These are phyloP conservation scores for Tortricodes alternella DNA, from an alignment of 2,888 invertebrate species.

Conservation along the genomic window DNA sequence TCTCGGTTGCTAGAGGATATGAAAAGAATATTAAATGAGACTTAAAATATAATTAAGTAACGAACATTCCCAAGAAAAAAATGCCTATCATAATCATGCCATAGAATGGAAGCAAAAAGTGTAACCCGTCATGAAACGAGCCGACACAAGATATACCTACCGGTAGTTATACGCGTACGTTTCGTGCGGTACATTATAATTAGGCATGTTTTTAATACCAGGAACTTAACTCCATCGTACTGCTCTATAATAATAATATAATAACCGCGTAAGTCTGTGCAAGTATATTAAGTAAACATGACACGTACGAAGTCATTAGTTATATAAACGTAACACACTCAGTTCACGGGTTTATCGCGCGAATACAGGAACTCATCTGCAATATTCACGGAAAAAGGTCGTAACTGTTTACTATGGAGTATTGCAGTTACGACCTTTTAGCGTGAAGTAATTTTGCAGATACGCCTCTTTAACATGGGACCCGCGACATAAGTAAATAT, in stretches of 20 bases:
- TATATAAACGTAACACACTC: slow-evolving; percentile 2
- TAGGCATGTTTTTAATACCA: slow-evolving; percentile 8
- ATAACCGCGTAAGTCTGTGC: background rate
- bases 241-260: background rate
- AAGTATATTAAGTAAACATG: slow-evolving; percentile 10
- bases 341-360: slow-evolving; percentile 22
- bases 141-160: slow-evolving; percentile 4
- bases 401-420: no score
- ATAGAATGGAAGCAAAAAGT: slow-evolving; percentile 6
- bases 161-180: background rate
- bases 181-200: slow-evolving; percentile 15
- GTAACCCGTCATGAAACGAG: slow-evolving; percentile 1
- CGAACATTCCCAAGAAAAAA: background rate
- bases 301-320: slow-evolving; percentile 19
- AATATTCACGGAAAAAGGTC: no score
- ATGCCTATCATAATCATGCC: slow-evolving; percentile 11
- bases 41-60: background rate
- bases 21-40: no score
- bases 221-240: slow-evolving; percentile 1
- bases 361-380: slow-evolving; percentile 21
- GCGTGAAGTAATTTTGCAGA: no score
- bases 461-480: no score
- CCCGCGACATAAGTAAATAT: slow-evolving; percentile 7
- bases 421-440: no score
- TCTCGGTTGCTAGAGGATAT: no score